These are phyloP conservation scores for Pseudolaguvia tuberculata DNA, from an alignment of 2,113 vertebrate species.

Conservation along the genomic window DNA sequence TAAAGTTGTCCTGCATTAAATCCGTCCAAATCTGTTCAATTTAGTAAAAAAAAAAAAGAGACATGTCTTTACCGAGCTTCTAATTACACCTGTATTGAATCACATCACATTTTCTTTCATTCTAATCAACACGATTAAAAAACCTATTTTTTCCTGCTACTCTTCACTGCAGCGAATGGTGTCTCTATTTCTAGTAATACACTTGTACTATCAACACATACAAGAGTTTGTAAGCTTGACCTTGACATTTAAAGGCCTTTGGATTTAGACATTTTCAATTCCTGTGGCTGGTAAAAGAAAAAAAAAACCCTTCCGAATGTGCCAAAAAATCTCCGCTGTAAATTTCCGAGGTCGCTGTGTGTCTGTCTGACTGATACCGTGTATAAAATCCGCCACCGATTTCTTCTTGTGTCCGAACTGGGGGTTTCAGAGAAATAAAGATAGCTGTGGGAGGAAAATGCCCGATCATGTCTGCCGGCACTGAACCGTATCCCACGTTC, in stretches of 20 bases:
- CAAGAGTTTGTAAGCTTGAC: conserved; percentile 43
- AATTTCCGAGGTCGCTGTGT: conserved; percentile 46
- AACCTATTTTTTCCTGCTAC: not conserved
- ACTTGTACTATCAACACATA: conserved; percentile 44
- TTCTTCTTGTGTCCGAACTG: conserved; percentile 31
- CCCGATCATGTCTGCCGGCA: conserved; percentile 30
- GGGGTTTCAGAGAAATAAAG: conserved; percentile 27
- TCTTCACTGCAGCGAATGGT: not conserved
- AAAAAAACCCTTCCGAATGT: conserved; percentile 29
- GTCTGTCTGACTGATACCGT: conserved; percentile 55
- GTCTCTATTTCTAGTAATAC: conserved; percentile 37
- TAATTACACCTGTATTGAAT: conserved; percentile 10
- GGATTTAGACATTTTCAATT: conserved; percentile 47
- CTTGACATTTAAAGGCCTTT: conserved; percentile 50
- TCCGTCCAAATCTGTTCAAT: too few species aligned
- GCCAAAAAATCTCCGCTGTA: conserved; percentile 47
- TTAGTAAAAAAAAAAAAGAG: not conserved
- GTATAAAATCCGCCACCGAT: conserved; percentile 42
- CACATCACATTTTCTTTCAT: not conserved
- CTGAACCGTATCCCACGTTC: conserved; percentile 10
- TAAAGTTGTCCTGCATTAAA: too few species aligned
- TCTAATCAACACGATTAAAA: not conserved
- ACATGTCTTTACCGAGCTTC: conserved; percentile 20
- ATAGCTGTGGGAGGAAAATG: conserved; percentile 28
- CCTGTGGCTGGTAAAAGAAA: conserved; percentile 21